Conservation (phyloP, 2,797 vertebrate genomes). For the Gouania willdenowi region DNA sequence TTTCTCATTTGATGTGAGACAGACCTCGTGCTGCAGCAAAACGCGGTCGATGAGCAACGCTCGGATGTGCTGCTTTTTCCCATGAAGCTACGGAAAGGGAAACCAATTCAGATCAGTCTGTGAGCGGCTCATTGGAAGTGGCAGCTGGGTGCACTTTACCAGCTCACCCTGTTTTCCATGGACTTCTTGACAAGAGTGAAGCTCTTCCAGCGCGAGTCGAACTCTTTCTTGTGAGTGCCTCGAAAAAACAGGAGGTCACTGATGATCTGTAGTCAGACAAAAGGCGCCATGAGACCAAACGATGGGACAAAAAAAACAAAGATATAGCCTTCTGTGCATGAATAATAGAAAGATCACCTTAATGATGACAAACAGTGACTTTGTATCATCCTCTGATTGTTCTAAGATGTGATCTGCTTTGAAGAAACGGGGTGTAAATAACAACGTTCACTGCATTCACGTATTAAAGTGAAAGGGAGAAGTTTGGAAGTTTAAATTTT, state of each 20-base stretch:
- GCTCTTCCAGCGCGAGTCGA: slow-evolving; percentile 97
- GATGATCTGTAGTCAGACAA: slow-evolving; percentile 80
- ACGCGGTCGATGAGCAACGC: slow-evolving; percentile 92
- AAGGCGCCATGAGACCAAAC: slow-evolving; percentile 23
- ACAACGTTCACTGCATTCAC: slow-evolving; percentile 9
- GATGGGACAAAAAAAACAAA: neutral
- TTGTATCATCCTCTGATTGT: slow-evolving; percentile 94
- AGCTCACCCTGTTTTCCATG: slow-evolving; percentile 93
- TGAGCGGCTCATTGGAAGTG: slow-evolving; percentile 9
- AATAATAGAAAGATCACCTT: slow-evolving; percentile 76
- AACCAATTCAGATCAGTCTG: slow-evolving; percentile 3
- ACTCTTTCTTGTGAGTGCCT: slow-evolving; percentile 94
- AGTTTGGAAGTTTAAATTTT: slow-evolving; percentile 15
- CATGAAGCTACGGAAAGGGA: slow-evolving; percentile 79
- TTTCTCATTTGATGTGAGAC: neutral
- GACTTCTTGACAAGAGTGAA: slow-evolving; percentile 97
- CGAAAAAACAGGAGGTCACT: slow-evolving; percentile 92
- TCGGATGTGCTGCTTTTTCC: slow-evolving; percentile 93
- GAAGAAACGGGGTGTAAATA: slow-evolving; percentile 1
- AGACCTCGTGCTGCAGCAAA: slow-evolving; percentile 94
- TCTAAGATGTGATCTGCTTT: slow-evolving; percentile 88
- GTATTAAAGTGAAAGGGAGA: slow-evolving; percentile 3
- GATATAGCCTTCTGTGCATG: slow-evolving; percentile 3
- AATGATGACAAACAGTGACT: slow-evolving; percentile 95
- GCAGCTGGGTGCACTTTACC: neutral